A percentile compares a stretch with the other conserved stretches of the same genome.
Conservation (phyloP, 2,113 vertebrate genomes). For the Origma solitaria region DNA sequence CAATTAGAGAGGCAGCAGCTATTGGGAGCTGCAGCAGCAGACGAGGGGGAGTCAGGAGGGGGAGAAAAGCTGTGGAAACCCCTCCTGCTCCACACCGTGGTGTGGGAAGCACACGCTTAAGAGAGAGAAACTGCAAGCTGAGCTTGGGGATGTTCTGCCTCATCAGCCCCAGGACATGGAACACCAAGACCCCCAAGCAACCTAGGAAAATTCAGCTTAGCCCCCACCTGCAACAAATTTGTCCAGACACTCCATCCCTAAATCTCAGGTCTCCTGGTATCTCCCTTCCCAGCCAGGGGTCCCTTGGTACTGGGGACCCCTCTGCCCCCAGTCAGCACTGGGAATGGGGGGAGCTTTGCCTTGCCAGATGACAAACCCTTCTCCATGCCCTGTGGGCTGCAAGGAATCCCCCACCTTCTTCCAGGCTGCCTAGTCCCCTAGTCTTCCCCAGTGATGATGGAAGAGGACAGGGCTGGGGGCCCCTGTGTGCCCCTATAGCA, state of each 20-base stretch:
- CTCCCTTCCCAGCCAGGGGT: neutral
- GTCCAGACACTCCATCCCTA: neutral
- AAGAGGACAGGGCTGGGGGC: neutral
- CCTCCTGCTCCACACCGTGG: rapidly evolving
- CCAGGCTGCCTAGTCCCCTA: neutral
- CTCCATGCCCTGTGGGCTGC: neutral
- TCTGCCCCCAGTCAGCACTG: rapidly evolving
- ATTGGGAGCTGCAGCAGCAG: neutral
- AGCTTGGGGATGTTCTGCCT: neutral
- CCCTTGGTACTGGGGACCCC: neutral
- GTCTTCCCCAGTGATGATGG: neutral
- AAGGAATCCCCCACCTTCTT: neutral
- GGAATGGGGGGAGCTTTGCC: neutral
- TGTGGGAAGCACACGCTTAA: neutral
- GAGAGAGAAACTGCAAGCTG: neutral
- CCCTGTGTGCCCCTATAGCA: neutral
- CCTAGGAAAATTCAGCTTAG: neutral
- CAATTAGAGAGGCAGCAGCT: neutral
- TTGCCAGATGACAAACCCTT: neutral
- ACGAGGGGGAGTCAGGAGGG: neutral
- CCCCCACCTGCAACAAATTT: rapidly evolving
- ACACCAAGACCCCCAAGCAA: rapidly evolving
- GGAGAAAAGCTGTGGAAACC: neutral
- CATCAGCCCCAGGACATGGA: rapidly evolving
- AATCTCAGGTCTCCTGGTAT: neutral